Evolutionary conservation across 2,113 vertebrate genomes (phyloP), one percentile per base, ranked within the genome.

Genomic region (Chloroceryle aenea): DNA sequence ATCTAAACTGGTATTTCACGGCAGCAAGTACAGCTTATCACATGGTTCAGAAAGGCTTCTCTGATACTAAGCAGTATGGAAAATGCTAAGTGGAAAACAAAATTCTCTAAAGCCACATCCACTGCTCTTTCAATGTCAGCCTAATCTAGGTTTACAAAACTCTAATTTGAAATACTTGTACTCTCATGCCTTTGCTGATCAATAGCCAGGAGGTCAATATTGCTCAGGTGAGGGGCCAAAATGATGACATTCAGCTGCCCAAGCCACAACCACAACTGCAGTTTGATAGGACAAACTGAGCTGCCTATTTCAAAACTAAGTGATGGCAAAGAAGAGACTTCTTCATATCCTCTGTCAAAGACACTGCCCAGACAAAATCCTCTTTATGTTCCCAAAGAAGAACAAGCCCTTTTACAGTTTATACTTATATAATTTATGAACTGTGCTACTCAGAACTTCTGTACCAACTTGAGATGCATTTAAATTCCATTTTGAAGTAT

Each of bases 341-440:
- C 83, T 91, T 88, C 87, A 66, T 62, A 47, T 21, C 34, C 43
- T 48, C 59, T 56, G 71, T 55, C 48, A 82, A 81, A 85, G 58
- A 56, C 69, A 55, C 32, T 59, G 61, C 26, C 29, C 75, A 93
- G 48, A 92, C 67, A 92, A 87, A 91, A 94, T 81, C 69, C 38
- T 90, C 78, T 88, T 93, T 91, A 91, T 77, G 69, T 36, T 64
- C 53, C 58, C 50, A 62, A 90, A 92, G 64, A 91, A 96, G 75
- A 88, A 80, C 34, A 72, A 84, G 76, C 38, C 63, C 30, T 85
- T 83, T 67, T 77, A 95, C 56, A 94, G 67, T 75, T 75, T 75
- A 78, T 18, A 30, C 56, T 87, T 58, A 61, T 40, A 68, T 81
- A 79, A 75, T 85, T 91, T 89, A 87, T 84, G 26, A 92, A 63